A percentile compares a stretch with the other conserved stretches of the same genome.
These are phyloP conservation scores for Synergus gifuensis DNA, from an alignment of 2,888 invertebrate species.

Conservation along the genomic window DNA sequence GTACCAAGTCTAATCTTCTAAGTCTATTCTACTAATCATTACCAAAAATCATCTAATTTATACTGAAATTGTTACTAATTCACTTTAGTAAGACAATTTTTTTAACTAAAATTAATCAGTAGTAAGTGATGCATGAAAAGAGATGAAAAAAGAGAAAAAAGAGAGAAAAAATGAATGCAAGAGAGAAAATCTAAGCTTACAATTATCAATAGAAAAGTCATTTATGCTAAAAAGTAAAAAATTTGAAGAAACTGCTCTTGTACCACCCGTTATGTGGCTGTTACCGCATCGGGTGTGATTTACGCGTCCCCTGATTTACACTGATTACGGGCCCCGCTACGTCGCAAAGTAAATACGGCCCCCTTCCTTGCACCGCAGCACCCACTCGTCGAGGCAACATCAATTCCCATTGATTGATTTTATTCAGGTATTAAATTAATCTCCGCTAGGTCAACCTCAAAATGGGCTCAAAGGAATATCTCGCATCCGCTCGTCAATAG, in stretches of 20 bases:
- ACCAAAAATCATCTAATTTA: no score
- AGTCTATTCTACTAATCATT: no score
- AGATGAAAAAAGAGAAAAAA: no score
- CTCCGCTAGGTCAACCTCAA: constrained; percentile 42
- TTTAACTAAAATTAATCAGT: no score
- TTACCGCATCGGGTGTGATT: constrained; percentile 75
- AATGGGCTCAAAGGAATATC: constrained; percentile 42
- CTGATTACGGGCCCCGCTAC: constrained; percentile 75
- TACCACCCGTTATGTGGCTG: constrained; percentile 71
- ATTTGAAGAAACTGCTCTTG: constrained; percentile 28
- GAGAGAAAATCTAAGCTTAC: no score
- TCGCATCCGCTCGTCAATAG: constrained; percentile 33
- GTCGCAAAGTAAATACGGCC: constrained; percentile 74
- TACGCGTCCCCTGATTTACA: constrained; percentile 77
- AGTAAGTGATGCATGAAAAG: no score
- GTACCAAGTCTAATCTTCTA: no score
- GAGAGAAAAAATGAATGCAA: no score
- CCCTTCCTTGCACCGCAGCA: constrained; percentile 57
- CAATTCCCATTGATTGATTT: constrained; percentile 75
- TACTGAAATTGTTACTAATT: no score
- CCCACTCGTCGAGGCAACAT: constrained; percentile 67
- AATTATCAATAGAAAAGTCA: neutral
- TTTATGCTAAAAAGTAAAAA: neutral
- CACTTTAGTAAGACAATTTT: no score
- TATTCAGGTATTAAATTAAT: constrained; percentile 73